phyloP scores from a whole-genome alignment of 1,140 invertebrate genomes.

The Leptestheria dahalacensis region DNA sequence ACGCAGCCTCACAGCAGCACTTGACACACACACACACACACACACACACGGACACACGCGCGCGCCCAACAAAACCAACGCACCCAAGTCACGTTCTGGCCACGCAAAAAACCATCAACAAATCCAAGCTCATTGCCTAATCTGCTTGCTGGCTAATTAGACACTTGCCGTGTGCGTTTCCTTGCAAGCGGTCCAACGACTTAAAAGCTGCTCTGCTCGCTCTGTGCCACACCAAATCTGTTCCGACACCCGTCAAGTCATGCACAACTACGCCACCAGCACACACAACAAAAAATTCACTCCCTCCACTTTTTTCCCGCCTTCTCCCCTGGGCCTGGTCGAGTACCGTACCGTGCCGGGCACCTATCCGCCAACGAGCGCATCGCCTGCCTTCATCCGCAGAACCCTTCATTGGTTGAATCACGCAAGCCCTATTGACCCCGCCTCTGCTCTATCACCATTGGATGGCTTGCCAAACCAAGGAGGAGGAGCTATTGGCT shows the following conservation, averaged over 20 bases:
- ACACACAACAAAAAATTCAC: background rate
- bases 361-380: background rate
- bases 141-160: background rate
- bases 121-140: background rate
- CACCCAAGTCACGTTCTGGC: background rate
- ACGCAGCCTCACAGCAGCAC: background rate
- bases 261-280: constrained; percentile 3
- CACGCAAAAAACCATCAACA: background rate
- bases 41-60: background rate
- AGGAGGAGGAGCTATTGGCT: background rate
- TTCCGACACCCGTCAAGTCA: constrained; percentile 10
- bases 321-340: background rate
- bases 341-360: background rate
- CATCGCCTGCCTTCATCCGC: too few species aligned
- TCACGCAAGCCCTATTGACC: too few species aligned
- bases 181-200: background rate
- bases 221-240: constrained; percentile 5
- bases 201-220: background rate
- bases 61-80: background rate
- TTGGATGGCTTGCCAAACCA: background rate
- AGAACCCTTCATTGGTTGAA: background rate
- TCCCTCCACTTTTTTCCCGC: background rate
- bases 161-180: background rate
- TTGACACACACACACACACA: background rate
- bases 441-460: background rate